phyloP scores from a whole-genome alignment of 23 tunicate species.

The Diplosoma virens region DNA sequence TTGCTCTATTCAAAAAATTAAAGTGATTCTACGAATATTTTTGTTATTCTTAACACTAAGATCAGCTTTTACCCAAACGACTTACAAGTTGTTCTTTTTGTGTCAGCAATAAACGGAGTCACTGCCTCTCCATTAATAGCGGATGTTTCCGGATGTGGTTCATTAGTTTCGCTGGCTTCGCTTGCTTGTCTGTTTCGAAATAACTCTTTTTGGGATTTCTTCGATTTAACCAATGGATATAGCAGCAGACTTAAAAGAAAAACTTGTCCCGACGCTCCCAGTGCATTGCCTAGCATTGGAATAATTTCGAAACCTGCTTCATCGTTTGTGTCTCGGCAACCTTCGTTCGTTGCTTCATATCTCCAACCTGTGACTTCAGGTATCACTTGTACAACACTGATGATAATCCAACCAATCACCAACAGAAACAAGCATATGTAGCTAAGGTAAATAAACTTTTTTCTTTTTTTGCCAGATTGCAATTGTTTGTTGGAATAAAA shows the following conservation, averaged over 20 bases:
- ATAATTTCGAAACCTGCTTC: slow-evolving; percentile 39
- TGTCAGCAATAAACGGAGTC: no score
- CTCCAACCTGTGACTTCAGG: slow-evolving; percentile 61
- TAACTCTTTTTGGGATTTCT: no score
- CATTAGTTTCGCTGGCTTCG: no score
- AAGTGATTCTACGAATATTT: no score
- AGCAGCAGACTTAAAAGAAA: slow-evolving; percentile 17
- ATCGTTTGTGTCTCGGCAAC: slow-evolving; percentile 55
- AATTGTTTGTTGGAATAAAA: slow-evolving; percentile 52
- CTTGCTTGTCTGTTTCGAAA: no score
- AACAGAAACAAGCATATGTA: slow-evolving; percentile 33
- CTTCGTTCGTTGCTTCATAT: slow-evolving; percentile 48
- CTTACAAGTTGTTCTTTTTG: no score
- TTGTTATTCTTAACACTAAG: no score
- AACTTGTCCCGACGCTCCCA: slow-evolving; percentile 28
- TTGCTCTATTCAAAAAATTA: no score
- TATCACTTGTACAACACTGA: slow-evolving; percentile 35
- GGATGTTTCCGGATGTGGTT: no score
- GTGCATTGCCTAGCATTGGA: slow-evolving; percentile 21
- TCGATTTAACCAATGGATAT: slow-evolving; percentile 4
- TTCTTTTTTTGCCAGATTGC: slow-evolving; percentile 13
- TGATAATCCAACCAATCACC: slow-evolving; percentile 13
- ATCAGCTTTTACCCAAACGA: no score
- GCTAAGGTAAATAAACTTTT: slow-evolving; percentile 18
- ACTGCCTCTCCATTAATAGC: no score